phyloP scores from a whole-genome alignment of 2,888 invertebrate species.

The Agrotis segetum region DNA sequence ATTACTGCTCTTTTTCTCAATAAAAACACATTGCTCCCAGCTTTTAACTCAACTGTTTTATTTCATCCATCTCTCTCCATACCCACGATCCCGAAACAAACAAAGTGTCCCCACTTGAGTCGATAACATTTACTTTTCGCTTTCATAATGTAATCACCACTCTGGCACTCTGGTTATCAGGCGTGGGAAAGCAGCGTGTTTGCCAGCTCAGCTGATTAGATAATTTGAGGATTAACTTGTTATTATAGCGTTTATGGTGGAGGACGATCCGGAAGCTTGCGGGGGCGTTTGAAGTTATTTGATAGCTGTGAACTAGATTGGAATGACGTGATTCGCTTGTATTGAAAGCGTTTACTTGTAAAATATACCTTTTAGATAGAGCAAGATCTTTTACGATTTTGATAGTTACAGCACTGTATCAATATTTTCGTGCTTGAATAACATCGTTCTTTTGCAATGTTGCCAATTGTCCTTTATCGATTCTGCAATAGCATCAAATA shows the following conservation, averaged over 20 bases:
- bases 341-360: neutral
- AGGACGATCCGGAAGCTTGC: conserved; percentile 38
- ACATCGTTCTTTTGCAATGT: no score
- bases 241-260: conserved; percentile 51
- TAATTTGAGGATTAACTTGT: conserved; percentile 63
- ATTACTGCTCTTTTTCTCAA: neutral
- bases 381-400: no score
- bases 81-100: conserved; percentile 18
- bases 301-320: conserved; percentile 8
- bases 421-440: no score
- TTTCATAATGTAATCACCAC: conserved; percentile 71
- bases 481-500: no score
- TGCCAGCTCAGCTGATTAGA: conserved; percentile 72
- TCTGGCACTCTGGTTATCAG: conserved; percentile 74
- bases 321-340: neutral
- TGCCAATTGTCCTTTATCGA: no score
- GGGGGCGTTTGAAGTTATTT: conserved; percentile 39
- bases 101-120: conserved; percentile 56
- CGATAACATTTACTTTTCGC: conserved; percentile 65
- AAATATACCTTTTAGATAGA: no score
- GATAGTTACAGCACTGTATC: no score
- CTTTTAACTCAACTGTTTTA: conserved; percentile 28
- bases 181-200: conserved; percentile 79
- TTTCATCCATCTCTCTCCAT: conserved; percentile 16
- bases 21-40: conserved; percentile 24